These are phyloP conservation scores for Phymastichus coffea DNA, from an alignment of 1,140 invertebrate genomes.

Conservation along the genomic window DNA sequence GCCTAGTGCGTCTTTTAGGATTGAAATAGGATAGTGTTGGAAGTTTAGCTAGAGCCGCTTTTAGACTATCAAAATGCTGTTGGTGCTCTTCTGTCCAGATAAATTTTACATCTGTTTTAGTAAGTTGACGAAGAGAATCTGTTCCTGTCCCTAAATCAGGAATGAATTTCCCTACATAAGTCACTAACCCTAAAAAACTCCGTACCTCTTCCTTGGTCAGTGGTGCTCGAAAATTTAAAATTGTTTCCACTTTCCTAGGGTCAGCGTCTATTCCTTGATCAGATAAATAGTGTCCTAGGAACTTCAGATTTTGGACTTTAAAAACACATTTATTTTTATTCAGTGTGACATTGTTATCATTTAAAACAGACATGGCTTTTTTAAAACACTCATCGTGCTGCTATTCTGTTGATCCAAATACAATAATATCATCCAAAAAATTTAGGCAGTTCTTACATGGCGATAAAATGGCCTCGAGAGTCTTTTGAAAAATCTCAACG, in stretches of 20 bases:
- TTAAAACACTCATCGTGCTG: background rate
- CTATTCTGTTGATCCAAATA: background rate
- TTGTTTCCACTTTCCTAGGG: constrained; percentile 28
- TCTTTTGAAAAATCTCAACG: constrained; percentile 33
- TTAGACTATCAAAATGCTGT: constrained; percentile 14
- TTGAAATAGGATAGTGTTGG: constrained; percentile 25
- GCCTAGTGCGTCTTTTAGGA: constrained; percentile 19
- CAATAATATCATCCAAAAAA: constrained; percentile 1
- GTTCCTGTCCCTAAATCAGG: constrained; percentile 40
- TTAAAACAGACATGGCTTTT: background rate
- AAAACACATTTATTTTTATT: constrained; percentile 14
- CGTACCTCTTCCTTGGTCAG: constrained; percentile 30
- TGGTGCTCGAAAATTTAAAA: constrained; percentile 21
- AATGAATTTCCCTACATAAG: constrained; percentile 40
- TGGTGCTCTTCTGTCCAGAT: constrained; percentile 4
- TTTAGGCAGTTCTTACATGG: constrained; percentile 5
- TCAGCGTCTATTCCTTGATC: constrained; percentile 31
- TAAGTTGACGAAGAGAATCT: constrained; percentile 34
- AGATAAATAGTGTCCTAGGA: constrained; percentile 37
- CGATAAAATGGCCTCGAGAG: constrained; percentile 28
- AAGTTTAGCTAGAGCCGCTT: constrained; percentile 23
- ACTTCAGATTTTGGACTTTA: constrained; percentile 33
- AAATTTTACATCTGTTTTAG: constrained; percentile 17
- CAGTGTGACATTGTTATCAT: background rate
- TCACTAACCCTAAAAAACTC: constrained; percentile 41